phyloP scores from a whole-genome alignment of 2,888 invertebrate genomes.

The Papilio gigon region DNA sequence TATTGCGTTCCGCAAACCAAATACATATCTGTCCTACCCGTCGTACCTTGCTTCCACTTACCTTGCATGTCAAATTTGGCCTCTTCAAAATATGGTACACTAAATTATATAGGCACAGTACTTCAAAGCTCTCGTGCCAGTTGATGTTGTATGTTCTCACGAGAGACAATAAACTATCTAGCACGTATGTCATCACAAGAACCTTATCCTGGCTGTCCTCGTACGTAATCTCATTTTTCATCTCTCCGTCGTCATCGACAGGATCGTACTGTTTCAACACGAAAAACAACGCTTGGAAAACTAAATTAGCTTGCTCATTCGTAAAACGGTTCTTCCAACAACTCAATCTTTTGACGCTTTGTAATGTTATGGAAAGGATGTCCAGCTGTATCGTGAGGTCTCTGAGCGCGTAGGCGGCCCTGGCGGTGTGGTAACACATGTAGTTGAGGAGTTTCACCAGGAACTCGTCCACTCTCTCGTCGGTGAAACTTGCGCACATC shows the following conservation, averaged over 20 bases:
- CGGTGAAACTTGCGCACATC: conserved; percentile 51
- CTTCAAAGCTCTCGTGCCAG: conserved; percentile 90
- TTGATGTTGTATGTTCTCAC: conserved; percentile 87
- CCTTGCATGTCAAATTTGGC: conserved; percentile 69
- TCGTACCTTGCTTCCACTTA: conserved; percentile 53
- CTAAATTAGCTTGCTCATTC: conserved; percentile 83
- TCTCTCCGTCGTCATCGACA: conserved; percentile 53
- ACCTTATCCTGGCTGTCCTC: conserved; percentile 64
- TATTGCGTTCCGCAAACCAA: background rate
- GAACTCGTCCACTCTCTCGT: conserved; percentile 83
- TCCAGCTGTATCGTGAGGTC: conserved; percentile 77
- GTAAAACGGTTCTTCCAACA: conserved; percentile 82
- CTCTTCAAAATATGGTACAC: conserved; percentile 69
- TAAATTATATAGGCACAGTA: conserved; percentile 83
- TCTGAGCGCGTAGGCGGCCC: conserved; percentile 83
- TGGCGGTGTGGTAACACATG: conserved; percentile 84
- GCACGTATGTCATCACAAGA: conserved; percentile 83
- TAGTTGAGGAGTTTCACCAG: conserved; percentile 83
- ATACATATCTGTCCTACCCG: too few relatives aligned
- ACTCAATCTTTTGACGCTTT: conserved; percentile 82
- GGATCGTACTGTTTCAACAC: conserved; percentile 81
- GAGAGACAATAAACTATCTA: conserved; percentile 85
- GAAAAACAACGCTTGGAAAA: conserved; percentile 85
- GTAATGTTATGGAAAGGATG: conserved; percentile 70
- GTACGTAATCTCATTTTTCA: conserved; percentile 51